A percentile compares a stretch with the other conserved stretches of the same genome.
Evolutionary conservation across 2,113 vertebrate species (phyloP).

Genomic region (Perccottus glenii): DNA sequence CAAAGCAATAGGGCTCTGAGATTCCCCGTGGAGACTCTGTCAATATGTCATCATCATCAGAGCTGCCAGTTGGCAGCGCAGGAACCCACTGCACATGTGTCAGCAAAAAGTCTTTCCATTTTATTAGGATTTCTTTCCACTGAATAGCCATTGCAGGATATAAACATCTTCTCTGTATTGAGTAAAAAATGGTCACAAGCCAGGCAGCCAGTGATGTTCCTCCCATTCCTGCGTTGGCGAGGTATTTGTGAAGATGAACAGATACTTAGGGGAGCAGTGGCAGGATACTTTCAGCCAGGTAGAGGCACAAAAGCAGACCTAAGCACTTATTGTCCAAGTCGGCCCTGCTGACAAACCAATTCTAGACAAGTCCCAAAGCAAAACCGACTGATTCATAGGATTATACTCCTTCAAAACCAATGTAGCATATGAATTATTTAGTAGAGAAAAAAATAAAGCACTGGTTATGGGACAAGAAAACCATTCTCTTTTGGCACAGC

Average conservation of each 20-base stretch:
- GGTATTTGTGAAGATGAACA: slow-evolving; percentile 55
- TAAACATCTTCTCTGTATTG: slow-evolving; percentile 33
- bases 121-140: slow-evolving; percentile 51
- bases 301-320: slow-evolving; percentile 36
- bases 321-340: slow-evolving; percentile 49
- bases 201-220: slow-evolving; percentile 42
- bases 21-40: slow-evolving; percentile 65
- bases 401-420: slow-evolving; percentile 51
- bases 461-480: slow-evolving; percentile 1
- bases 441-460: slow-evolving; percentile 31
- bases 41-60: slow-evolving; percentile 76
- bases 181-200: slow-evolving; percentile 30
- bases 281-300: slow-evolving; percentile 13
- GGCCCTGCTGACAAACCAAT: slow-evolving; percentile 60
- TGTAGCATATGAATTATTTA: slow-evolving; percentile 62
- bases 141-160: slow-evolving; percentile 35
- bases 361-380: slow-evolving; percentile 42
- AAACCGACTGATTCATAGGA: slow-evolving; percentile 46
- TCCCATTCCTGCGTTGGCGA: slow-evolving; percentile 39
- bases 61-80: slow-evolving; percentile 63
- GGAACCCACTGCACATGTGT: slow-evolving; percentile 62
- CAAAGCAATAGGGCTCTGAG: slow-evolving; percentile 56
- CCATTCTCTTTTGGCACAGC: background rate
- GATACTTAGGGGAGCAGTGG: slow-evolving; percentile 31
- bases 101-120: slow-evolving; percentile 61